A percentile compares a stretch with the other conserved stretches of the same genome.
phyloP scores from a whole-genome alignment of 2,888 invertebrate genomes.

The Cosmorhoe ocellata region DNA sequence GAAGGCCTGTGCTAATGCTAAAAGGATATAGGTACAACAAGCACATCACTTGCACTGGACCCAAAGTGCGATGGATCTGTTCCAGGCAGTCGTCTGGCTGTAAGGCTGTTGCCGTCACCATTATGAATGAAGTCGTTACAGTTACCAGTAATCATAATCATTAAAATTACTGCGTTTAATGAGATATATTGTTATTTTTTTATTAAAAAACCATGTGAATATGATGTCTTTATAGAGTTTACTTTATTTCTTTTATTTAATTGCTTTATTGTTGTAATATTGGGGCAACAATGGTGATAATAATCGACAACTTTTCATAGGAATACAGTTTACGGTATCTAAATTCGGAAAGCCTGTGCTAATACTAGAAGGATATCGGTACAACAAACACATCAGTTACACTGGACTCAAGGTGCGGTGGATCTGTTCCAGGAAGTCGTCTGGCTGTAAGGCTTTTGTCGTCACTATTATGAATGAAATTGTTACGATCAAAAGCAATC shows the following conservation, averaged over 20 bases:
- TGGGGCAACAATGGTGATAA: no score
- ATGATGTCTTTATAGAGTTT: no score
- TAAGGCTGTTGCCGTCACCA: conserved; percentile 8
- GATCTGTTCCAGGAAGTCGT: conserved; percentile 21
- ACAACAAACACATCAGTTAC: conserved; percentile 30
- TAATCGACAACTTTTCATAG: no score
- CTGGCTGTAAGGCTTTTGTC: conserved; percentile 13
- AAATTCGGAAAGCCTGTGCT: conserved; percentile 34
- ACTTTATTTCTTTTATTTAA: no score
- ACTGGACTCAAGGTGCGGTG: conserved; percentile 37
- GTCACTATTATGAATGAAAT: conserved; percentile 4
- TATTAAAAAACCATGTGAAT: no score
- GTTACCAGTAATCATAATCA: conserved; percentile 10
- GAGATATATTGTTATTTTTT: no score
- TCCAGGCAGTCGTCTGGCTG: conserved; percentile 9
- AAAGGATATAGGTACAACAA: conserved; percentile 33
- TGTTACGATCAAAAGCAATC: neutral
- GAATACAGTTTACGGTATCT: conserved; percentile 16
- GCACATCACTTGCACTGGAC: conserved; percentile 29
- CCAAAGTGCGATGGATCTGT: conserved; percentile 38
- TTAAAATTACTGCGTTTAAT: neutral
- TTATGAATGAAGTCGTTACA: conserved; percentile 2
- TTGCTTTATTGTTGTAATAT: no score
- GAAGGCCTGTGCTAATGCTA: conserved; percentile 33
- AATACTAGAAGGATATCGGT: conserved; percentile 29